These are phyloP conservation scores for Paraplagusia blochii DNA, from an alignment of 2,113 vertebrate genomes.

Conservation along the genomic window DNA sequence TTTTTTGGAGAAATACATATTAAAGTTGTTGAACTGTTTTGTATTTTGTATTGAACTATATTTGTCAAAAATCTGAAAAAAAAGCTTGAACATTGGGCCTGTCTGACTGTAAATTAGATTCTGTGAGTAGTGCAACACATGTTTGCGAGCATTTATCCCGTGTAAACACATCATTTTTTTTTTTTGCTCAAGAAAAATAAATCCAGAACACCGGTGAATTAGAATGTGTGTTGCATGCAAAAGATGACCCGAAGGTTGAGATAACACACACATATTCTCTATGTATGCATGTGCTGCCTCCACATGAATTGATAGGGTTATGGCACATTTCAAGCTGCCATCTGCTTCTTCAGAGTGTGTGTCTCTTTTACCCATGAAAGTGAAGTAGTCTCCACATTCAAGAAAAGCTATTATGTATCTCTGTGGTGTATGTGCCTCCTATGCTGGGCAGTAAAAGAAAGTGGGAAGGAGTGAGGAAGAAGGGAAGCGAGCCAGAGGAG, in stretches of 20 bases:
- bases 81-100: no score
- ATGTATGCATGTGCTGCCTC: not conserved
- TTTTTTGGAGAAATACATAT: no score
- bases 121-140: no score
- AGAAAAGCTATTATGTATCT: slow-evolving; percentile 4
- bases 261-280: slow-evolving; percentile 1
- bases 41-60: no score
- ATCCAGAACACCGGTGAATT: no score
- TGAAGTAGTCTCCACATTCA: slow-evolving; percentile 1
- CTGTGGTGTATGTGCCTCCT: not conserved
- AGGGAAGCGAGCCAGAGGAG: not conserved
- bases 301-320: slow-evolving; percentile 8
- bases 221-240: no score
- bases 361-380: slow-evolving; percentile 15
- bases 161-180: no score
- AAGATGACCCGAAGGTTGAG: not conserved
- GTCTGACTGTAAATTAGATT: no score
- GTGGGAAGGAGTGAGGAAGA: not conserved
- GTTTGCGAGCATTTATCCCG: no score
- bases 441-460: slow-evolving; percentile 3
- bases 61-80: no score
- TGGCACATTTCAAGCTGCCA: slow-evolving; percentile 20
- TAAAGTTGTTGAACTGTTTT: no score
- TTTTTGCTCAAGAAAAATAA: no score
- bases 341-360: slow-evolving; percentile 10